Evolutionary conservation across 2,888 invertebrate genomes (phyloP).

Genomic region (Pristionchus entomophagus): DNA sequence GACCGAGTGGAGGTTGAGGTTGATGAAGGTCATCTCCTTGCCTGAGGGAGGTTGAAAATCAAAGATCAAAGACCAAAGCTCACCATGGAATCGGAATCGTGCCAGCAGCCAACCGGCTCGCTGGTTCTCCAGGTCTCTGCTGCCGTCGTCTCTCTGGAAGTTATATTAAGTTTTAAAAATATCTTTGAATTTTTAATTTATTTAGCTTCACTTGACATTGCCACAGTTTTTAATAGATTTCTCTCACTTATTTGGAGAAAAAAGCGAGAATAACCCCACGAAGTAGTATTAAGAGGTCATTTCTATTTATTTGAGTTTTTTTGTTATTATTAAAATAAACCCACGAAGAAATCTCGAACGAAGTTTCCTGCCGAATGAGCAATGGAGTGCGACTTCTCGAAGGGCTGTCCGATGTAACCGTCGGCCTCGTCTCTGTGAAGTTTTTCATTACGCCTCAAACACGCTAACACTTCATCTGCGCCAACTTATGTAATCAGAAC

Average conservation of each 20-base stretch:
- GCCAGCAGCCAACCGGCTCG: constrained; percentile 63
- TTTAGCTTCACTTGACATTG: not conserved
- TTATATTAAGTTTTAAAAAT: not conserved
- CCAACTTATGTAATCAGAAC: constrained; percentile 27
- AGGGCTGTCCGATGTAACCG: constrained; percentile 64
- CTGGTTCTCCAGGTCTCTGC: constrained; percentile 60
- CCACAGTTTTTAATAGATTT: not conserved
- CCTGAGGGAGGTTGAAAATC: not conserved
- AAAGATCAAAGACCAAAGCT: not conserved
- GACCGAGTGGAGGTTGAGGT: constrained; percentile 64
- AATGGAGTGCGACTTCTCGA: constrained; percentile 57
- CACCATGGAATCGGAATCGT: constrained; percentile 63
- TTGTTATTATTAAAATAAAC: constrained; percentile 46
- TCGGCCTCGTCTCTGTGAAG: constrained; percentile 54
- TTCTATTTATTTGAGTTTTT: no score
- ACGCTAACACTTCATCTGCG: constrained; percentile 41
- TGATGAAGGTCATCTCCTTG: constrained; percentile 58
- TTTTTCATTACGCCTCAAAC: not conserved
- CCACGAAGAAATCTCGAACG: constrained; percentile 61
- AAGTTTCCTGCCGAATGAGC: constrained; percentile 31
- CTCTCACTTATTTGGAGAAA: no score
- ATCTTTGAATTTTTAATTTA: not conserved
- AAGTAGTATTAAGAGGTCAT: no score
- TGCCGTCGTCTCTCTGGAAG: constrained; percentile 62
- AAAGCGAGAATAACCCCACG: no score